Conservation (phyloP, 1,140 invertebrate species). For the Melipona quadrifasciata region DNA sequence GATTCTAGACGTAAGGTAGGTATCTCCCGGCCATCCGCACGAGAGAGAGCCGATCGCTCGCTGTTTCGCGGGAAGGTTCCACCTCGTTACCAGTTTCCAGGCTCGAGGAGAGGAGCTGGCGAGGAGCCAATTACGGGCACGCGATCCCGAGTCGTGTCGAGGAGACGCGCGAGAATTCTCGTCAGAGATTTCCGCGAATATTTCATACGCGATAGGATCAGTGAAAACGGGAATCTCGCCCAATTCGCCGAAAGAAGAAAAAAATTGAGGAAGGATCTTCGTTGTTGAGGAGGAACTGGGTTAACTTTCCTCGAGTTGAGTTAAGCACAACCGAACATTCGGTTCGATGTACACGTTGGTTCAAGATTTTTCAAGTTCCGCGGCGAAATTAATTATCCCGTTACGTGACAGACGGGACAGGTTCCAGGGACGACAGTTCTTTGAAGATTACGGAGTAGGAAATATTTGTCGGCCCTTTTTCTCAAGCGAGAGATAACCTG, state of each 20-base stretch:
- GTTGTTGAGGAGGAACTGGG: no score
- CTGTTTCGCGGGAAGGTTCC: slow-evolving; percentile 51
- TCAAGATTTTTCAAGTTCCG: slow-evolving; percentile 36
- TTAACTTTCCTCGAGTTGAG: no score
- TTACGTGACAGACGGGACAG: slow-evolving; percentile 70
- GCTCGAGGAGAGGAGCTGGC: slow-evolving; percentile 51
- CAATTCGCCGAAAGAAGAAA: neutral
- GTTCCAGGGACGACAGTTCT: slow-evolving; percentile 28
- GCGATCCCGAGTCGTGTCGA: slow-evolving; percentile 46
- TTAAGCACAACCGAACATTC: no score
- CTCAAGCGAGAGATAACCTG: slow-evolving; percentile 16
- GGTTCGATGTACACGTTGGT: no score
- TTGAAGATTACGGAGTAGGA: slow-evolving; percentile 36
- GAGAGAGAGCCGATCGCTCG: slow-evolving; percentile 30
- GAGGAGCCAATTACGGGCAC: slow-evolving; percentile 67
- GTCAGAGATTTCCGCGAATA: slow-evolving; percentile 58
- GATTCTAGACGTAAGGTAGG: slow-evolving; percentile 33
- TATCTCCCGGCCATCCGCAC: neutral
- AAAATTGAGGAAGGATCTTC: no score
- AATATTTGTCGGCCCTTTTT: slow-evolving; percentile 21
- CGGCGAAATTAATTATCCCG: slow-evolving; percentile 77
- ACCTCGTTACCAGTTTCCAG: slow-evolving; percentile 66
- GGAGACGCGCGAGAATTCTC: slow-evolving; percentile 60
- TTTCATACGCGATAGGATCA: slow-evolving; percentile 48
- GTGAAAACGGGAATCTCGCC: slow-evolving; percentile 17